Conservation (phyloP, 2,113 vertebrate genomes). For the Telmatochromis sp. region DNA sequence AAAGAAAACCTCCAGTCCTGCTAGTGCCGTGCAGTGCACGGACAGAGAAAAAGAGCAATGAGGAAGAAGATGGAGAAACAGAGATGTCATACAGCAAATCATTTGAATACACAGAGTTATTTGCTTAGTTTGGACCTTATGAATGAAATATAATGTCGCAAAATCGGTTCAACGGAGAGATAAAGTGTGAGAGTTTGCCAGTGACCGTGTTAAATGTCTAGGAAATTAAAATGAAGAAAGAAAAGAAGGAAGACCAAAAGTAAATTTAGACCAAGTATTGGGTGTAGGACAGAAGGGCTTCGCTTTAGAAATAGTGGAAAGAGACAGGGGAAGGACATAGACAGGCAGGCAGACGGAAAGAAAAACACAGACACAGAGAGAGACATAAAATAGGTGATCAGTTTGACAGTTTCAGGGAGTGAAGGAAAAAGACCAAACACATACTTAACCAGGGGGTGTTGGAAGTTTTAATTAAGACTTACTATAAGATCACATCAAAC, state of each 20-base stretch:
- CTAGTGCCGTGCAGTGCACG: constrained; percentile 59
- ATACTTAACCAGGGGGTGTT: constrained; percentile 41
- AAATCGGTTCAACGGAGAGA: background rate
- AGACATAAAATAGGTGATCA: constrained; percentile 15
- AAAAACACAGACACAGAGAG: constrained; percentile 28
- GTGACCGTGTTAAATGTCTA: background rate
- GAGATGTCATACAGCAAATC: background rate
- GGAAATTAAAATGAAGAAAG: constrained; percentile 10
- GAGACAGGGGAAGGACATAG: constrained; percentile 6
- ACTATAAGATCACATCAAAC: constrained; percentile 62
- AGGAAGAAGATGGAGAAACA: constrained; percentile 1
- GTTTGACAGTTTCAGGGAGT: constrained; percentile 22
- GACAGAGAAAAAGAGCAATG: constrained; percentile 19
- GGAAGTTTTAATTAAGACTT: constrained; percentile 58
- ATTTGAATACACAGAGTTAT: background rate
- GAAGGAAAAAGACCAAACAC: constrained; percentile 23
- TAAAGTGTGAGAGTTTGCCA: background rate
- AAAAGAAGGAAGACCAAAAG: constrained; percentile 18
- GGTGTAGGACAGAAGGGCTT: constrained; percentile 16
- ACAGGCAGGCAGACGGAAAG: constrained; percentile 38
- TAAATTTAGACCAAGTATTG: constrained; percentile 10
- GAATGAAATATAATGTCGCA: background rate
- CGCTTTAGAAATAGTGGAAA: background rate
- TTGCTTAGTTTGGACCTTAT: background rate
- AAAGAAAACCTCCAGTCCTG: constrained; percentile 73